Evolutionary conservation across 2,888 invertebrate genomes (phyloP).

Genomic region (Erebia palarica): DNA sequence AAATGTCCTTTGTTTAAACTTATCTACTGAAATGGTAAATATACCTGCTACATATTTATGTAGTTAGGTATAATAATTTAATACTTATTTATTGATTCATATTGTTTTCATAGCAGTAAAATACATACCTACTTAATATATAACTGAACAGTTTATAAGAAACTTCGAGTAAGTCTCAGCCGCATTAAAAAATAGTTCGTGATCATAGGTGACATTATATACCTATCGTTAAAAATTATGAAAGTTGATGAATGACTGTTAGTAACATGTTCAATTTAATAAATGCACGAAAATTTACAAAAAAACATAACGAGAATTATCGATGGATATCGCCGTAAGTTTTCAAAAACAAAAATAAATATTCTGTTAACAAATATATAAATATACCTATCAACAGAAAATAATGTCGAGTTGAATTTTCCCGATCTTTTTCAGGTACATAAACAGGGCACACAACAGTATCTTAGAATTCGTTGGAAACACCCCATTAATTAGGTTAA

Average conservation of each 20-base stretch:
- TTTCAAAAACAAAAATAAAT: not conserved
- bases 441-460: conserved; percentile 69
- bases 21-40: not conserved
- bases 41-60: not conserved
- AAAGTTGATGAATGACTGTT: not conserved
- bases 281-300: conserved; percentile 15
- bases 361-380: not conserved
- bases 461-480: conserved; percentile 89
- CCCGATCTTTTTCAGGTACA: conserved; percentile 26
- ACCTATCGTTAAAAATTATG: no score
- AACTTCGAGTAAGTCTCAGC: not conserved
- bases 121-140: not conserved
- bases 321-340: conserved; percentile 36
- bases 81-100: not conserved
- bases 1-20: conserved; percentile 18
- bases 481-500: conserved; percentile 89
- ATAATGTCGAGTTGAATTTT: not conserved
- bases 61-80: no score
- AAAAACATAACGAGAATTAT: conserved; percentile 14
- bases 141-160: conserved; percentile 2
- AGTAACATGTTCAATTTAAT: conserved; percentile 35
- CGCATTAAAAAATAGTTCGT: not conserved
- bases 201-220: not conserved
- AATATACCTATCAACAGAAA: not conserved
- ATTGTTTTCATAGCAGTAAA: conserved; percentile 12